Base-by-base conservation (phyloP, 2,888 invertebrate species). In the Napeogenes sylphis region DNA sequence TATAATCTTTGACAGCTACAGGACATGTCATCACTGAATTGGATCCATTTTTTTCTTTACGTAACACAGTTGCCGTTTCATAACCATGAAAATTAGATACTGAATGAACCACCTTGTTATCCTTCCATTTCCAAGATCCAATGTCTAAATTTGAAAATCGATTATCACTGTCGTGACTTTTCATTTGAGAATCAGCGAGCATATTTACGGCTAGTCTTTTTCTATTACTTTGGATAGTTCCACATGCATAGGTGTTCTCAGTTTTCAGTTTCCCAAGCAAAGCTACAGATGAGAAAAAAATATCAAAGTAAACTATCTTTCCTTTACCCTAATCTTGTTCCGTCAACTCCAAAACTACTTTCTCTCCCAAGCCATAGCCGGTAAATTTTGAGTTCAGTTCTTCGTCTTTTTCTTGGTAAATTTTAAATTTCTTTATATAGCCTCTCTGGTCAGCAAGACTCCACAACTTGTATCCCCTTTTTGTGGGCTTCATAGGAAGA, bases 401-500 rank as follows among this genome's bases (percentile, higher is more conserved):
- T 63, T 71, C 66, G 60, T 66, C 66, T 55, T 69, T 68, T 55
- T 66, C 68, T 65, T 70, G 67, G 54, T 68, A 69, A 66, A 70
- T 68, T 64, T 63, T 55, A 67, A 68, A 68, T 54, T 67, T 65
- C 57, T 69, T 67, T 60, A 69, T 63, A 62, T 61, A 69, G 45
- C 64, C 67, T 35, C 62, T 62, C 56, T 67, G 65, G 62, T 69
- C 65, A 71, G 56, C 65, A 53, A 63, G 63, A 62, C 66, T 61
- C 64, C 61, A 66, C 57, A 64, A 59, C 56, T 77, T 76, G 66
- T 74, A 76, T 5, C 77, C 77, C 33, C 77, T 66, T 70, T 77
- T 77, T 65, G 70, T 72, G 45, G 45, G 45, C 45, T 45, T 45
- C 45, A 45, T 45, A 45, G 45, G 45, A 13, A 45, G 45, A 45